phyloP scores from a whole-genome alignment of 1,140 invertebrate genomes.

The Drosophila repletoides region DNA sequence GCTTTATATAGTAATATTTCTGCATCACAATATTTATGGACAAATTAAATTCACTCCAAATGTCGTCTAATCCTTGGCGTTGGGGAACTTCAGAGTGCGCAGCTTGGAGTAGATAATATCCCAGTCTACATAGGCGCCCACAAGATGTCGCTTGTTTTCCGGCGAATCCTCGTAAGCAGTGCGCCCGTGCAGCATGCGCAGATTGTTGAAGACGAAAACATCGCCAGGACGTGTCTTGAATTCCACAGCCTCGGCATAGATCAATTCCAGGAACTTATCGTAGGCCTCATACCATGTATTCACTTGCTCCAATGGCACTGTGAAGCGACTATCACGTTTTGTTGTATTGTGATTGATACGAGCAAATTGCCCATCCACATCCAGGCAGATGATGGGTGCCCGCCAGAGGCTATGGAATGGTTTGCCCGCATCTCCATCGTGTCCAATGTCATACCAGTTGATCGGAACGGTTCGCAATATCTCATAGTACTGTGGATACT shows the following conservation, averaged over 20 bases:
- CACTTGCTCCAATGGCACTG: conserved; percentile 84
- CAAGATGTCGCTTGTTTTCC: conserved; percentile 85
- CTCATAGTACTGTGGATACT: conserved; percentile 84
- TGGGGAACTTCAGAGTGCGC: conserved; percentile 74
- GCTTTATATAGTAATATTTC: no score
- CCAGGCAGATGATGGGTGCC: conserved; percentile 85
- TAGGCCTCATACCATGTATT: conserved; percentile 86
- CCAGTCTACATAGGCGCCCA: conserved; percentile 89
- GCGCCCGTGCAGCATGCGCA: conserved; percentile 86
- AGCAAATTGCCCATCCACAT: conserved; percentile 83
- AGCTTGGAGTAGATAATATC: conserved; percentile 87
- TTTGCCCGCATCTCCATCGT: conserved; percentile 83
- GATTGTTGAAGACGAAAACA: conserved; percentile 87
- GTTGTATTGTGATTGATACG: conserved; percentile 87
- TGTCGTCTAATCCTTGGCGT: conserved; percentile 38
- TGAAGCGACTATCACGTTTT: conserved; percentile 86
- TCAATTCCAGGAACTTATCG: conserved; percentile 83
- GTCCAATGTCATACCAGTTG: conserved; percentile 87
- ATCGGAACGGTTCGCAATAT: conserved; percentile 84
- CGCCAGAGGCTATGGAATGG: conserved; percentile 85
- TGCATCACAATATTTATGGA: no score
- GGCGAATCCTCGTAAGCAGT: conserved; percentile 84
- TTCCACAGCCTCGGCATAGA: conserved; percentile 83
- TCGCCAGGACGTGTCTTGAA: conserved; percentile 86
- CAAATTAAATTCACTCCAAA: no score